Conservation (phyloP, 2,888 invertebrate species). For the Synanthedon tipuliformis region DNA sequence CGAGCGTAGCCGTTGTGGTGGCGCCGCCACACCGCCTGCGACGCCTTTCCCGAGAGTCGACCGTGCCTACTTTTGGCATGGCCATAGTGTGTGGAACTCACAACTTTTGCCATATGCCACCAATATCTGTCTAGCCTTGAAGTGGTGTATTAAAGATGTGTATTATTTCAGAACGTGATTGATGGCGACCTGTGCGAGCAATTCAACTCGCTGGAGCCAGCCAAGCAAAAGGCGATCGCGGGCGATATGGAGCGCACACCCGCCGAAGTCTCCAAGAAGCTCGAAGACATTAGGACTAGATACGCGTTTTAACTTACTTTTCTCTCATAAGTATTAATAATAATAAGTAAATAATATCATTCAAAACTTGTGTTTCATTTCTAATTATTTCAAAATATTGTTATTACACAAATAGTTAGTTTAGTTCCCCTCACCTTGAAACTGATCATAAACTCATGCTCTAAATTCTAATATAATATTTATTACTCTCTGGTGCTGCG, state of each 20-base stretch:
- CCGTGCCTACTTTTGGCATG: slow-evolving; percentile 19
- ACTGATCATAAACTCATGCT: no score
- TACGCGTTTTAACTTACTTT: slow-evolving; percentile 89
- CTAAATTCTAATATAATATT: no score
- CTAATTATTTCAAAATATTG: no score
- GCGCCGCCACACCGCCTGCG: slow-evolving; percentile 23
- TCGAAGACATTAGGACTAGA: slow-evolving; percentile 98
- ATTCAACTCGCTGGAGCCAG: slow-evolving; percentile 93
- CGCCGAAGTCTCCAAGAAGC: slow-evolving; percentile 97
- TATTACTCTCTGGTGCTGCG: no score
- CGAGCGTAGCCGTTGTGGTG: slow-evolving; percentile 42
- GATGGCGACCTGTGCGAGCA: slow-evolving; percentile 99
- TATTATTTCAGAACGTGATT: slow-evolving; percentile 86
- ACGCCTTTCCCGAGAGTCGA: slow-evolving; percentile 59
- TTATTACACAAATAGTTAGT: no score
- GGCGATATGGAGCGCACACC: slow-evolving; percentile 95
- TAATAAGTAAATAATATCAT: no score
- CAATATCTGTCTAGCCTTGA: no score
- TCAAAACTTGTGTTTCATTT: no score
- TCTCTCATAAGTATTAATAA: slow-evolving; percentile 1
- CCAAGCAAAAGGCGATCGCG: slow-evolving; percentile 95
- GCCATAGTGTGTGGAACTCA: slow-evolving; percentile 58
- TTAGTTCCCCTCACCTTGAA: no score
- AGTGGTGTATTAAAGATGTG: no score
- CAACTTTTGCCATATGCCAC: slow-evolving; percentile 15